Conservation (phyloP, 2,797 vertebrate genomes). For the Euphonia xanthogaster region DNA sequence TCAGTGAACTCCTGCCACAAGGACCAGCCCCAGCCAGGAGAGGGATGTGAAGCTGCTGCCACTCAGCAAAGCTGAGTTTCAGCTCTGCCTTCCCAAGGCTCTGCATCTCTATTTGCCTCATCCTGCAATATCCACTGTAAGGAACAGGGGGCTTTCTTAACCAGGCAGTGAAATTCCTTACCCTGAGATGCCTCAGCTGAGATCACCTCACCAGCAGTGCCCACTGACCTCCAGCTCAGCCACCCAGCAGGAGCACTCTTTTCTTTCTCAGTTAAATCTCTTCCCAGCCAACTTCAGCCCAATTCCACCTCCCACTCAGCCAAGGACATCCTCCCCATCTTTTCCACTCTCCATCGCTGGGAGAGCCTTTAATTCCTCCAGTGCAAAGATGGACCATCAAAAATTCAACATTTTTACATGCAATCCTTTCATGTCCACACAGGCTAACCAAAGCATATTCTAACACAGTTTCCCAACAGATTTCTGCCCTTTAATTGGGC, state of each 20-base stretch:
- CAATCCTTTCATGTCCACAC: slow-evolving; percentile 10
- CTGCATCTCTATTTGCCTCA: background rate
- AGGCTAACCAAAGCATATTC: slow-evolving; percentile 1
- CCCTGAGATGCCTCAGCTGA: background rate
- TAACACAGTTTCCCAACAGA: slow-evolving; percentile 26
- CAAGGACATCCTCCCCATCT: background rate
- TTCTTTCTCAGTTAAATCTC: background rate
- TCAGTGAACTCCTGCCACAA: rapidly evolving
- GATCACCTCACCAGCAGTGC: background rate
- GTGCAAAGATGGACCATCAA: background rate
- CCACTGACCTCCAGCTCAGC: background rate
- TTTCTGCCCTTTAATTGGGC: slow-evolving; percentile 30
- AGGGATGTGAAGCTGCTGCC: background rate
- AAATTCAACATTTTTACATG: background rate
- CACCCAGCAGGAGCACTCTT: background rate
- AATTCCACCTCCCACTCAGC: background rate
- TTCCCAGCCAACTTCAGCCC: background rate
- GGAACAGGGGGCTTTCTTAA: background rate
- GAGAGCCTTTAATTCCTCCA: background rate
- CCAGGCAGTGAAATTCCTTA: background rate
- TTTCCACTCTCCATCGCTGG: rapidly evolving
- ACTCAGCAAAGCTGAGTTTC: background rate
- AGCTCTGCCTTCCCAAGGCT: background rate
- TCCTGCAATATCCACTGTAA: background rate
- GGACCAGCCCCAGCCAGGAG: background rate